phyloP scores from a whole-genome alignment of 2,888 invertebrate genomes.

The Opisthograptis luteolata region DNA sequence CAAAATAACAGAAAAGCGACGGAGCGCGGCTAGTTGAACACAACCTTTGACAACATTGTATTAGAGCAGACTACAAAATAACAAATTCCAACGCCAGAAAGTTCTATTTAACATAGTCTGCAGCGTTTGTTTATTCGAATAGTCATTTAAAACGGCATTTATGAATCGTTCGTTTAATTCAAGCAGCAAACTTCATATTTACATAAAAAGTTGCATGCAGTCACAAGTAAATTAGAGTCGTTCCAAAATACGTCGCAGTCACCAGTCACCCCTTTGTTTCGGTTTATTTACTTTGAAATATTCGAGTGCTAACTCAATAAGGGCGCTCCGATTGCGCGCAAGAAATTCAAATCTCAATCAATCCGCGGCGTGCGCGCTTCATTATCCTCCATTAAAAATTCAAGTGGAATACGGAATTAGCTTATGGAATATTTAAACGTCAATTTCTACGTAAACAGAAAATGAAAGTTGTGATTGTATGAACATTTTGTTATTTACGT shows the following conservation, averaged over 20 bases:
- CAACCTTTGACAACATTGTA: not conserved
- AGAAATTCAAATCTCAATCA: slow-evolving; percentile 81
- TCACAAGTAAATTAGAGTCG: slow-evolving; percentile 45
- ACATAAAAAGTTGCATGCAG: slow-evolving; percentile 56
- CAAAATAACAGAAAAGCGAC: no score
- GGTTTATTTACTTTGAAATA: slow-evolving; percentile 74
- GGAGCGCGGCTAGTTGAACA: no score
- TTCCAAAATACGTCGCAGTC: slow-evolving; percentile 40
- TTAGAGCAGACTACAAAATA: not conserved
- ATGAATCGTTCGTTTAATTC: slow-evolving; percentile 26
- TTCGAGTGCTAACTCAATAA: slow-evolving; percentile 75
- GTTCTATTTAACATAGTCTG: slow-evolving; percentile 4
- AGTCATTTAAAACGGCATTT: slow-evolving; percentile 33
- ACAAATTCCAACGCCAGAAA: not conserved
- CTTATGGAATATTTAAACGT: slow-evolving; percentile 78
- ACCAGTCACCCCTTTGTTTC: slow-evolving; percentile 54
- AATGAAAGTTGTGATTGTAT: slow-evolving; percentile 71
- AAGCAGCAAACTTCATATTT: slow-evolving; percentile 42
- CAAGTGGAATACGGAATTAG: slow-evolving; percentile 74
- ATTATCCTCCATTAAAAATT: slow-evolving; percentile 80
- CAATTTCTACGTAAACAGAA: slow-evolving; percentile 73
- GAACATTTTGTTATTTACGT: slow-evolving; percentile 72
- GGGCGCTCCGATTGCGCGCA: slow-evolving; percentile 68
- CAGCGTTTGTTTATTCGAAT: slow-evolving; percentile 22
- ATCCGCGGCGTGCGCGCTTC: slow-evolving; percentile 65